Evolutionary conservation across 2,888 invertebrate genomes (phyloP).

Genomic region (Plebejus anna): DNA sequence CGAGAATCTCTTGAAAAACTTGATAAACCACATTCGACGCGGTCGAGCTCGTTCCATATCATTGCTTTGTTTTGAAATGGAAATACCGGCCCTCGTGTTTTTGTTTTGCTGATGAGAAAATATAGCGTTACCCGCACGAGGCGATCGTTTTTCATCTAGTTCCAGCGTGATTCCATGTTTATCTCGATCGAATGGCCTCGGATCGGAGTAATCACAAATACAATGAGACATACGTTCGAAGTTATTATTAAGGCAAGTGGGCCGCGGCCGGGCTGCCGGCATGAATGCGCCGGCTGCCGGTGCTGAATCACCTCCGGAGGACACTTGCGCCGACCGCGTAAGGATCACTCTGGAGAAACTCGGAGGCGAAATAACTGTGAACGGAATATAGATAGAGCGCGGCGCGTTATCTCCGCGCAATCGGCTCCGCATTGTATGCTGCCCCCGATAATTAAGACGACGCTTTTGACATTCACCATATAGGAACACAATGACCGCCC

Average conservation of each 20-base stretch:
- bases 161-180: constrained; percentile 51
- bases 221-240: constrained; percentile 74
- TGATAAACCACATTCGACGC: constrained; percentile 61
- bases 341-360: background rate
- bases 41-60: constrained; percentile 63
- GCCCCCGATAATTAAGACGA: constrained; percentile 79
- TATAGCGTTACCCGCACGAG: constrained; percentile 18
- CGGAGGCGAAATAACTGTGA: background rate
- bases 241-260: constrained; percentile 72
- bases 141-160: constrained; percentile 32
- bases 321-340: background rate
- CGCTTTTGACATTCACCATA: constrained; percentile 80
- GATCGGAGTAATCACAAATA: constrained; percentile 73
- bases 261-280: constrained; percentile 50
- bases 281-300: constrained; percentile 59
- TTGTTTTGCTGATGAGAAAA: constrained; percentile 26
- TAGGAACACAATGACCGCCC: constrained; percentile 79
- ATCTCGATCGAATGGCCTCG: constrained; percentile 69
- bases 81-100: constrained; percentile 36
- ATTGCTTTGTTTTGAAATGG: constrained; percentile 53
- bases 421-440: constrained; percentile 76
- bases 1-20: constrained; percentile 62
- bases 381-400: constrained; percentile 53
- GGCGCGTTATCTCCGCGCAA: constrained; percentile 74
- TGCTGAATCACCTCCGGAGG: background rate